Conservation (phyloP, 2,888 invertebrate genomes). For the Lomographa bimaculata region DNA sequence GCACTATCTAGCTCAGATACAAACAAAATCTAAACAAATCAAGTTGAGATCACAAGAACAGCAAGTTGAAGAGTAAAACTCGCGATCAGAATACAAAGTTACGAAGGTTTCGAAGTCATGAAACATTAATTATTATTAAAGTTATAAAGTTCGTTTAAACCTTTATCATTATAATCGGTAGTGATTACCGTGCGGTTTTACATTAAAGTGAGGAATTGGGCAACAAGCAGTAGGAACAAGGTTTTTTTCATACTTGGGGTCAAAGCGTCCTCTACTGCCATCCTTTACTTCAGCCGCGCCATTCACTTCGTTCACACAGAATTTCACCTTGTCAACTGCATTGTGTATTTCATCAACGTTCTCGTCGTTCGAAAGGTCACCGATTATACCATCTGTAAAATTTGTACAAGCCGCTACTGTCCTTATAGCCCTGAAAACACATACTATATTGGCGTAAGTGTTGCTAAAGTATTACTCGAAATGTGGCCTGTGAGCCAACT, state of each 20-base stretch:
- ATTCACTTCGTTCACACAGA: conserved; percentile 62
- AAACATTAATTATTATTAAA: conserved; percentile 7
- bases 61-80: too few species aligned
- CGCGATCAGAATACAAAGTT: not conserved
- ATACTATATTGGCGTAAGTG: conserved; percentile 25
- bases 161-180: conserved; percentile 23
- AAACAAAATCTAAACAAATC: too few species aligned
- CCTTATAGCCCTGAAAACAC: conserved; percentile 28
- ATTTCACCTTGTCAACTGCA: conserved; percentile 73
- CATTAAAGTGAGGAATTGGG: conserved; percentile 40
- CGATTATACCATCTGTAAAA: conserved; percentile 37
- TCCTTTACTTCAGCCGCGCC: conserved; percentile 60
- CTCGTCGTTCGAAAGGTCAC: conserved; percentile 52
- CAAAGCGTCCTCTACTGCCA: conserved; percentile 57
- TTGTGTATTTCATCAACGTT: conserved; percentile 58
- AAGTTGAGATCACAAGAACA: too few species aligned
- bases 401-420: conserved; percentile 27
- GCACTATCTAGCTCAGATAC: too few species aligned
- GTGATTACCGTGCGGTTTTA: conserved; percentile 34
- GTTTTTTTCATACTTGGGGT: conserved; percentile 49
- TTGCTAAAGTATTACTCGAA: not conserved
- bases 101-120: conserved; percentile 1
- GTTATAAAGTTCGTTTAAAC: conserved; percentile 11
- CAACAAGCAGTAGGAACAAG: conserved; percentile 56
- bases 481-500: conserved; percentile 6